Conservation (phyloP, 2,888 invertebrate genomes). For the Galeruca laticollis region DNA sequence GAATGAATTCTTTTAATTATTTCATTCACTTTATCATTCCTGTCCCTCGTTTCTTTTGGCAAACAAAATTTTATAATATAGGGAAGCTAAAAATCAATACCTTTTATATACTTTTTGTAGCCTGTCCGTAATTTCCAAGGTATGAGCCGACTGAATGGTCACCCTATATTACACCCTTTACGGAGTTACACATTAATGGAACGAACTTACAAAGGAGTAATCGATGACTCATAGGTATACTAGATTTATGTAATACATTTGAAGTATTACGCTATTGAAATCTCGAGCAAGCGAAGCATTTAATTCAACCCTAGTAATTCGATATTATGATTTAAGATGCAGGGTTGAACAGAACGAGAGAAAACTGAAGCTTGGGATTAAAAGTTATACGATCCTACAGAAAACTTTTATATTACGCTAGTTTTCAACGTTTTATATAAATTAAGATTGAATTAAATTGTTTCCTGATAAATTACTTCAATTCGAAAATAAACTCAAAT, state of each 20-base stretch:
- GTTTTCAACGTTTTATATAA: neutral
- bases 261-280: conserved; percentile 17
- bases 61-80: neutral
- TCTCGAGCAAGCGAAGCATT: neutral
- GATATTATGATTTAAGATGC: conserved; percentile 4
- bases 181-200: neutral
- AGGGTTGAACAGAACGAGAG: conserved; percentile 7
- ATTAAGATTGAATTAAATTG: neutral
- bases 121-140: neutral
- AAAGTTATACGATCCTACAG: neutral
- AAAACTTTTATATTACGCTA: conserved; percentile 2
- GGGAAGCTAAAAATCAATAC: conserved; percentile 2
- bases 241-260: conserved; percentile 17
- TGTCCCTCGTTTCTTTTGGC: neutral
- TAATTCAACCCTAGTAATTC: conserved; percentile 7
- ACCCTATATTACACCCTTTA: conserved; percentile 1
- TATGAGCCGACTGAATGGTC: conserved; percentile 2
- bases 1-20: too few species aligned
- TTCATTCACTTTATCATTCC: neutral
- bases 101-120: conserved; percentile 4
- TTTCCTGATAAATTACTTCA: too few species aligned
- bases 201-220: neutral
- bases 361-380: neutral
- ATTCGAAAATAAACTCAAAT: too few species aligned
- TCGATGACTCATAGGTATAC: conserved; percentile 13